phyloP scores from a whole-genome alignment of 2,888 invertebrate species.

The Nemapogon koenigi region DNA sequence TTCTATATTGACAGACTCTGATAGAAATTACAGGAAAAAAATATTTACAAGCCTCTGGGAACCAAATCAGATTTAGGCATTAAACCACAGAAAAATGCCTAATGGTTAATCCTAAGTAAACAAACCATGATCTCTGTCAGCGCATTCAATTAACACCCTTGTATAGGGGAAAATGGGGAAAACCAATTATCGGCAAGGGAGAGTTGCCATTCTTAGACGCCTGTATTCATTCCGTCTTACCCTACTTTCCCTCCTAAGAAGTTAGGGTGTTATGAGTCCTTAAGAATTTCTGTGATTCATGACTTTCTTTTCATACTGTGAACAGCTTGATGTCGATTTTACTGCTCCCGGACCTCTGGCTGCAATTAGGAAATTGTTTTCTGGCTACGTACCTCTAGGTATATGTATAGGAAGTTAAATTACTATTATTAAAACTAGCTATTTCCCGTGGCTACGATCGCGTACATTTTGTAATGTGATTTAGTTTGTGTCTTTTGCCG shows the following conservation, averaged over 20 bases:
- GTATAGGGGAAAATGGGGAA: conserved; percentile 18
- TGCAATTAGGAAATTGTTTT: too few species aligned
- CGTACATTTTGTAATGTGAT: too few species aligned
- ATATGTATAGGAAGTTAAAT: too few species aligned
- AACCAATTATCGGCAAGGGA: conserved; percentile 37
- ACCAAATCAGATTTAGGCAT: neutral
- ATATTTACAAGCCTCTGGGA: neutral
- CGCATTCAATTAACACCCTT: conserved; percentile 36
- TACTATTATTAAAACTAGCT: too few species aligned
- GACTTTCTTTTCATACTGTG: conserved; percentile 7
- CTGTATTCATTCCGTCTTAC: conserved; percentile 2
- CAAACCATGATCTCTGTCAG: conserved; percentile 18
- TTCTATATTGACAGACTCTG: too few species aligned
- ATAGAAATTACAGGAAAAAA: neutral
- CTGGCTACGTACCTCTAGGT: too few species aligned
- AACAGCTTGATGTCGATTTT: conserved; percentile 8
- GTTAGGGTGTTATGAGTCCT: conserved; percentile 1
- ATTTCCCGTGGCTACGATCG: too few species aligned
- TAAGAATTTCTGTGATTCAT: conserved; percentile 9
- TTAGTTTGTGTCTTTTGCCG: too few species aligned
- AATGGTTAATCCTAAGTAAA: neutral
- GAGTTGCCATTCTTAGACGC: conserved; percentile 9
- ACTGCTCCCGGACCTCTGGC: too few species aligned
- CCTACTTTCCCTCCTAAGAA: neutral
- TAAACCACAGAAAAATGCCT: neutral